These are phyloP conservation scores for Apomyelois bistriatella DNA, from an alignment of 2,888 invertebrate species.

Conservation along the genomic window DNA sequence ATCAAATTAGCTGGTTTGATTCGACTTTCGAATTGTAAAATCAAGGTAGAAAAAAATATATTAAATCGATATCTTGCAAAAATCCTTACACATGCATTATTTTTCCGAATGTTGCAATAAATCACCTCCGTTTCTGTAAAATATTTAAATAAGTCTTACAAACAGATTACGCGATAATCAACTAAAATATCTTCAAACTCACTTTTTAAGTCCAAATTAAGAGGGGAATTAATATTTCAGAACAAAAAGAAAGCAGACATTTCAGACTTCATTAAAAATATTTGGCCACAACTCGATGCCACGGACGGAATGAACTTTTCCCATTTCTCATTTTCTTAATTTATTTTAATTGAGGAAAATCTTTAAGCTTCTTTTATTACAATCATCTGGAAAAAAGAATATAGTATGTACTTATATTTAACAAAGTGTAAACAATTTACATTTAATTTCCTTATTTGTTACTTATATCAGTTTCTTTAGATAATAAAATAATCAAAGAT, in stretches of 20 bases:
- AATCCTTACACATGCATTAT: no score
- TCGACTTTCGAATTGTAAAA: no score
- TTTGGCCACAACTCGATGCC: constrained; percentile 53
- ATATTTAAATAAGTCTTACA: neutral
- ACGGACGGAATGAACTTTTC: constrained; percentile 60
- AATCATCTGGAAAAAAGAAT: neutral
- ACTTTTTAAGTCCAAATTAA: constrained; percentile 41
- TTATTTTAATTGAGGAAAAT: constrained; percentile 56
- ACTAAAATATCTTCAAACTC: constrained; percentile 29
- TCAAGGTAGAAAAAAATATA: neutral
- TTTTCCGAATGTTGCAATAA: no score
- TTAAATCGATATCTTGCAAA: no score
- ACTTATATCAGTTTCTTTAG: no score
- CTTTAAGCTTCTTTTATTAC: constrained; percentile 6
- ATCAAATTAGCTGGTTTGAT: no score
- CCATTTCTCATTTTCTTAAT: constrained; percentile 71
- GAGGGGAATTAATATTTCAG: constrained; percentile 48
- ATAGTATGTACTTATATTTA: no score
- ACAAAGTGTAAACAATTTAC: no score
- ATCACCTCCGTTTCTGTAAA: no score
- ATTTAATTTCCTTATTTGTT: no score
- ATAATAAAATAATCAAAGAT: no score
- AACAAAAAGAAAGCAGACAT: constrained; percentile 47
- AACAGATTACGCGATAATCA: constrained; percentile 30
- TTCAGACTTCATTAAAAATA: constrained; percentile 61